phyloP scores from a whole-genome alignment of 2,888 invertebrate species.

The Agrochola macilenta region DNA sequence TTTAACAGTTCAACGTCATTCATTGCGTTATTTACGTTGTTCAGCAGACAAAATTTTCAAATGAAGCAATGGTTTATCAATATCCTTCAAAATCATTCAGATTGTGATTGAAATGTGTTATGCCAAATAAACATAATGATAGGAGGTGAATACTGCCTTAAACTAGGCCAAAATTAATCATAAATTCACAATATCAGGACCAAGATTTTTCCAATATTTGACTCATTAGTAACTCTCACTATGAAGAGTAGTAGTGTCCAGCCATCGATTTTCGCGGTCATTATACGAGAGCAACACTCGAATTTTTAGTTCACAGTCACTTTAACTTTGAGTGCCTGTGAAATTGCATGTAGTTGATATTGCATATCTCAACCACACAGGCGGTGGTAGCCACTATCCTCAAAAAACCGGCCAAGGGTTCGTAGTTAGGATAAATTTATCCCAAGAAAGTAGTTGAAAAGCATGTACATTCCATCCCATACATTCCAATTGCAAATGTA shows the following conservation, averaged over 20 bases:
- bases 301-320: background rate
- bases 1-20: no score
- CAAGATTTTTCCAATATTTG: background rate
- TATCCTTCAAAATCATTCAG: no score
- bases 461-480: no score
- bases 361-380: conserved; percentile 8
- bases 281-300: background rate
- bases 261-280: background rate
- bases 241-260: background rate
- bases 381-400: background rate
- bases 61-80: no score
- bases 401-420: background rate
- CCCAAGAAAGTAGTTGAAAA: no score
- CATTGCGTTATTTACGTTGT: no score
- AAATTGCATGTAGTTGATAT: background rate
- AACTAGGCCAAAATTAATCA: background rate
- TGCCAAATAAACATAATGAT: background rate
- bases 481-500: no score
- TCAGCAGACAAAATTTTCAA: no score
- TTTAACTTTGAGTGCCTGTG: background rate
- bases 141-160: background rate
- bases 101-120: no score
- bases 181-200: background rate
- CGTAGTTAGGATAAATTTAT: no score
- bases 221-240: background rate